These are phyloP conservation scores for Nephrotoma guestfalica DNA, from an alignment of 2,888 invertebrate genomes.

Conservation along the genomic window DNA sequence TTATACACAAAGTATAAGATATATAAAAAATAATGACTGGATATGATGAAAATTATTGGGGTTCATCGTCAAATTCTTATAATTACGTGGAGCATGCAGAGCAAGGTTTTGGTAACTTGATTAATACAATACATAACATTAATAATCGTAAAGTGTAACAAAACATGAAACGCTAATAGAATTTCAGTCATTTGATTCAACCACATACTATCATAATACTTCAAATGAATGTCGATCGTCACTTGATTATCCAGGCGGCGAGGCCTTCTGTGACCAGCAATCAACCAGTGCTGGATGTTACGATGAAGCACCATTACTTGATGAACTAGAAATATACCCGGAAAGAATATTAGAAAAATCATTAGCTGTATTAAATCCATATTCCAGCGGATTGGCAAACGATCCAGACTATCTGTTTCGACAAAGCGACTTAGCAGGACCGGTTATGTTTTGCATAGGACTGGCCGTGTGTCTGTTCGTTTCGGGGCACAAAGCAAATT, in stretches of 20 bases:
- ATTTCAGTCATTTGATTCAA: not conserved
- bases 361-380: slow-evolving; percentile 75
- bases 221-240: not conserved
- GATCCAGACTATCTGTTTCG: slow-evolving; percentile 61
- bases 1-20: not conserved
- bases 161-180: not conserved
- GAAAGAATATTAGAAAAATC: slow-evolving; percentile 79
- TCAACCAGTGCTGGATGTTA: not conserved
- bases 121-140: not conserved
- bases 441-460: slow-evolving; percentile 73
- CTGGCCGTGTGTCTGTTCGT: slow-evolving; percentile 50
- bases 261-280: not conserved
- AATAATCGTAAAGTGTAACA: not conserved
- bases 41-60: not conserved
- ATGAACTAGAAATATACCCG: slow-evolving; percentile 86
- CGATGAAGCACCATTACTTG: slow-evolving; percentile 61
- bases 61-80: not conserved
- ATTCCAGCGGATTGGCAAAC: slow-evolving; percentile 52
- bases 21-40: not conserved
- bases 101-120: not conserved
- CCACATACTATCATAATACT: not conserved
- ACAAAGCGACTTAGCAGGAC: slow-evolving; percentile 86
- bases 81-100: not conserved
- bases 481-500: slow-evolving; percentile 67
- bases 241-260: not conserved